phyloP scores from a whole-genome alignment of 2,888 invertebrate species.

The Drosophila paranaensis region DNA sequence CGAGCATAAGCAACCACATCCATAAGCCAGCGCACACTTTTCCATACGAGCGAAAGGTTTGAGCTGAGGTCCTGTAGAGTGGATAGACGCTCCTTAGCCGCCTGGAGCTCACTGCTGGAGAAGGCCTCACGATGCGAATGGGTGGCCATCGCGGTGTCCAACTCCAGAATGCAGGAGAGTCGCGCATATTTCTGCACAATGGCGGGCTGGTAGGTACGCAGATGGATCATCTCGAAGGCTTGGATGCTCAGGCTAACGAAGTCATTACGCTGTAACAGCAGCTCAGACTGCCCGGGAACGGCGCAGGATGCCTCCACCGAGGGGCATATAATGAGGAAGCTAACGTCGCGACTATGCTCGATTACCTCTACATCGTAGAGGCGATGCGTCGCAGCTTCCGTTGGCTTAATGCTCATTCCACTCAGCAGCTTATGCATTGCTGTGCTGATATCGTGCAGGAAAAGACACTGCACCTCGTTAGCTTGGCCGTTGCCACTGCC shows the following conservation, averaged over 20 bases:
- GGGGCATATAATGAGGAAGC: slow-evolving; percentile 96
- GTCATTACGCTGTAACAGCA: slow-evolving; percentile 93
- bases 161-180: slow-evolving; percentile 95
- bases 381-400: slow-evolving; percentile 90
- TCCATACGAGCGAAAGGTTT: slow-evolving; percentile 95
- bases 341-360: slow-evolving; percentile 95
- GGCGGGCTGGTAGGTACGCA: slow-evolving; percentile 96
- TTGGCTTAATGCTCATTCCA: slow-evolving; percentile 91
- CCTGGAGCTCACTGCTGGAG: slow-evolving; percentile 93
- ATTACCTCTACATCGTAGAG: slow-evolving; percentile 97
- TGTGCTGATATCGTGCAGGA: slow-evolving; percentile 91
- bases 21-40: slow-evolving; percentile 97
- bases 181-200: slow-evolving; percentile 96
- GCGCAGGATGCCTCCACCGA: slow-evolving; percentile 97
- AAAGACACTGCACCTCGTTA: slow-evolving; percentile 92
- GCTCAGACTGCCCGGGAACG: slow-evolving; percentile 94
- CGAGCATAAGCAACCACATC: slow-evolving; percentile 97
- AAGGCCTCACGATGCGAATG: slow-evolving; percentile 98
- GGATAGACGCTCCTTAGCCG: slow-evolving; percentile 93
- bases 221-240: slow-evolving; percentile 97
- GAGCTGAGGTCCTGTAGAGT: slow-evolving; percentile 94
- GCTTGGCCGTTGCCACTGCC: slow-evolving; percentile 84
- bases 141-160: slow-evolving; percentile 95
- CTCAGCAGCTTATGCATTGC: slow-evolving; percentile 91
- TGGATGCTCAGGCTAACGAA: slow-evolving; percentile 96